These are phyloP conservation scores for Phenganax stokvisi DNA, from an alignment of 92 coral and sea anemone genomes.

Conservation along the genomic window DNA sequence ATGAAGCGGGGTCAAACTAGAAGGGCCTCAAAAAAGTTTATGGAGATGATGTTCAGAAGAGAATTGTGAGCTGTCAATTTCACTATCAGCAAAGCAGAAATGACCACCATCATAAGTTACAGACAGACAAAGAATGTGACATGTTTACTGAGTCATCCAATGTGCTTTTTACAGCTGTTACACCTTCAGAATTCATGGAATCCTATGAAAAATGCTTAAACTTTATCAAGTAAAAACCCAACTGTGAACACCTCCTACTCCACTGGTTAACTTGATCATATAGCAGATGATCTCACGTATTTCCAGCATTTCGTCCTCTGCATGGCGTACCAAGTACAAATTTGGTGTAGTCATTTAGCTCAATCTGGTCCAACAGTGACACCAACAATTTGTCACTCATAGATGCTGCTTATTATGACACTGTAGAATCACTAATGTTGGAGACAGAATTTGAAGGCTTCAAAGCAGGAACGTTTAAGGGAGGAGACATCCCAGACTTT, in stretches of 20 bases:
- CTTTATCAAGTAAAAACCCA: conserved; percentile 7
- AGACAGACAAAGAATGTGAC: background rate
- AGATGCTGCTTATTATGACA: conserved; percentile 13
- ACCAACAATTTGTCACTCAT: conserved; percentile 1
- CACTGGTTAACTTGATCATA: conserved; percentile 1
- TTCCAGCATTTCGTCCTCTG: conserved; percentile 8
- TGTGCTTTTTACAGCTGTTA: conserved; percentile 6
- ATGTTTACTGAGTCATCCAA: background rate
- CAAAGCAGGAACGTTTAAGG: conserved; percentile 22
- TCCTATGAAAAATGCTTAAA: conserved; percentile 12
- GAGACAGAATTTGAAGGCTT: conserved; percentile 26
- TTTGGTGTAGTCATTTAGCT: background rate
- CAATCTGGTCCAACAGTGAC: conserved; percentile 8
- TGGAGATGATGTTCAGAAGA: background rate
- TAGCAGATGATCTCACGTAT: background rate
- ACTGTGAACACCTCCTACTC: background rate
- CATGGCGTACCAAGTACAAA: conserved; percentile 4
- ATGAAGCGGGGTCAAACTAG: conserved; percentile 8
- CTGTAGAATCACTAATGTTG: conserved; percentile 3
- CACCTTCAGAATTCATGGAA: background rate
- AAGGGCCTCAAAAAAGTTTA: conserved; percentile 4
- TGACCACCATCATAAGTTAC: background rate
- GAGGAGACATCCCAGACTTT: conserved; percentile 24
- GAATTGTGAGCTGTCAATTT: conserved; percentile 1
- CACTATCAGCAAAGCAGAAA: conserved; percentile 13